Evolutionary conservation across 2,113 vertebrate species (phyloP).

Genomic region (Heterotis niloticus): DNA sequence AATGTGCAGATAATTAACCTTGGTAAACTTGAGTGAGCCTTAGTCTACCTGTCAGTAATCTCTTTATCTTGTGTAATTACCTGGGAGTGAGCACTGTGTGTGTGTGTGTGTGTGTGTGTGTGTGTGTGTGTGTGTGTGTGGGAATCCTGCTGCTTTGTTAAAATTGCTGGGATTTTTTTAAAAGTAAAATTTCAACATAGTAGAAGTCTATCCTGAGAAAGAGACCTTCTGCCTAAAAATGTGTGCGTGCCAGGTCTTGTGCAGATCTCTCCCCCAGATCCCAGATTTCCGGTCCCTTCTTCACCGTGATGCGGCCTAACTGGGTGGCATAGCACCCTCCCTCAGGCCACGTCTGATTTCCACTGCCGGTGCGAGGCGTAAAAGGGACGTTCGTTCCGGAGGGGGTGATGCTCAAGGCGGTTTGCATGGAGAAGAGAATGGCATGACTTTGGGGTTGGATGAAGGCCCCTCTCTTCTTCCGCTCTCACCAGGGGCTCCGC

Average conservation of each 20-base stretch:
- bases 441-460: conserved; percentile 15
- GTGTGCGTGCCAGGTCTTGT: neutral
- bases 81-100: conserved; percentile 20
- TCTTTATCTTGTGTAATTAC: conserved; percentile 34
- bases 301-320: neutral
- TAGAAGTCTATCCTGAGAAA: too few species aligned
- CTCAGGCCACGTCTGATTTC: neutral
- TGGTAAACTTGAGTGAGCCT: conserved; percentile 7
- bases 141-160: neutral
- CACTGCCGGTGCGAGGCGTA: neutral
- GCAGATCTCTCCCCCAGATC: neutral
- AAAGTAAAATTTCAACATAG: too few species aligned
- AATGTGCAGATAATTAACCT: conserved; percentile 19
- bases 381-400: neutral
- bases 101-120: conserved; percentile 13
- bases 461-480: neutral
- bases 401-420: neutral
- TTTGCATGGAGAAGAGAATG: neutral
- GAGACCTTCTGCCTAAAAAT: neutral
- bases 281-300: neutral
- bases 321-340: neutral
- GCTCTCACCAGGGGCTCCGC: conserved; percentile 23
- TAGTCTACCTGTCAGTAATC: conserved; percentile 17
- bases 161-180: too few species aligned
- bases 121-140: conserved; percentile 22